These are phyloP conservation scores for Hipparchia semele DNA, from an alignment of 2,888 invertebrate genomes.

Conservation along the genomic window DNA sequence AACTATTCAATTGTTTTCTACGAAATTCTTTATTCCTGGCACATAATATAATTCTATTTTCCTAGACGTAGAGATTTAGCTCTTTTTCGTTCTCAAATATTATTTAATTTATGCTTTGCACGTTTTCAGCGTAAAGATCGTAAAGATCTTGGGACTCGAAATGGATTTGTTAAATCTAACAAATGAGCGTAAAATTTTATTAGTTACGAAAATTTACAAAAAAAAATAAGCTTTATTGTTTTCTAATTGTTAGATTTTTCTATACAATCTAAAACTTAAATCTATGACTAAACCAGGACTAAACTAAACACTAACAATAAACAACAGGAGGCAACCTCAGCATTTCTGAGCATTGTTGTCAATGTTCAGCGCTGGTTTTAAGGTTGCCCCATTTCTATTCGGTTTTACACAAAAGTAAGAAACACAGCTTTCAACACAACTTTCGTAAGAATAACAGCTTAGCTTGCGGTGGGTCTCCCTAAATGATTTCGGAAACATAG, in stretches of 20 bases:
- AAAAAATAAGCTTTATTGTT: too few relatives aligned
- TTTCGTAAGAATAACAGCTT: neutral
- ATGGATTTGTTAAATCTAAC: conserved; percentile 15
- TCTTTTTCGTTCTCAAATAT: conserved; percentile 4
- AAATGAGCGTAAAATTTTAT: neutral
- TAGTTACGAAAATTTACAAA: neutral
- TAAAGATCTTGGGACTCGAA: neutral
- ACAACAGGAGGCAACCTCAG: too few relatives aligned
- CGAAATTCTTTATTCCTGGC: conserved; percentile 2
- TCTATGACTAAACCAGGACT: too few relatives aligned
- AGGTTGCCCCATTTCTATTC: too few relatives aligned
- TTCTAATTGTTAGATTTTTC: too few relatives aligned
- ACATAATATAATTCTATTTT: conserved; percentile 8
- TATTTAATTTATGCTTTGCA: conserved; percentile 5
- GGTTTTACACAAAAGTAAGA: too few relatives aligned
- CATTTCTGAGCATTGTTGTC: too few relatives aligned
- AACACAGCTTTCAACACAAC: too few relatives aligned
- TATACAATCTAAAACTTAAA: too few relatives aligned
- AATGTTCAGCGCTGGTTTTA: too few relatives aligned
- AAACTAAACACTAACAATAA: too few relatives aligned
- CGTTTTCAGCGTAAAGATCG: conserved; percentile 2
- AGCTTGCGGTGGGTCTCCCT: neutral
- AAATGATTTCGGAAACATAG: too few relatives aligned
- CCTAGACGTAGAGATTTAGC: conserved; percentile 8
- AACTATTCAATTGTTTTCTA: conserved; percentile 7